phyloP scores from a whole-genome alignment of 2,797 vertebrate species.

The Fistularia tabacaria region DNA sequence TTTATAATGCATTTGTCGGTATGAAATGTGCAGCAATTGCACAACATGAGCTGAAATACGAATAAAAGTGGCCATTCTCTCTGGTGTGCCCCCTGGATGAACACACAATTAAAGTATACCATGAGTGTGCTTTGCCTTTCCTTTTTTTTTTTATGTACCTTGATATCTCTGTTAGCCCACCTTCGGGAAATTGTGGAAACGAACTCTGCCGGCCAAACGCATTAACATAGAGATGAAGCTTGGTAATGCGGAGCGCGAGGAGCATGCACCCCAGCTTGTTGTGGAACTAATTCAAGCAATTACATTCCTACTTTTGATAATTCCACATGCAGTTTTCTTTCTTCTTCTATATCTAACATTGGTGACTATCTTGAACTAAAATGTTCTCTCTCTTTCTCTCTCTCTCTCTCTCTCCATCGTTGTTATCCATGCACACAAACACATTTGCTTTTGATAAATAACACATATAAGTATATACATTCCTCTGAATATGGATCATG shows the following conservation, averaged over 20 bases:
- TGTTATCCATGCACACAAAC: not conserved
- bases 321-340: slow-evolving; percentile 23
- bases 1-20: slow-evolving; percentile 4
- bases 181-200: slow-evolving; percentile 48
- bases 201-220: slow-evolving; percentile 34
- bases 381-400: slow-evolving; percentile 6
- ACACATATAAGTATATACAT: no score
- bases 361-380: slow-evolving; percentile 12
- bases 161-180: slow-evolving; percentile 46
- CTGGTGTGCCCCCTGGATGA: slow-evolving; percentile 15
- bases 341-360: slow-evolving; percentile 9
- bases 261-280: slow-evolving; percentile 35
- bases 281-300: slow-evolving; percentile 49
- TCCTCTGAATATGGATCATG: no score
- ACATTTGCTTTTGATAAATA: no score
- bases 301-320: slow-evolving; percentile 41
- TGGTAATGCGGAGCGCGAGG: slow-evolving; percentile 38
- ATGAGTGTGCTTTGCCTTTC: slow-evolving; percentile 1
- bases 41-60: slow-evolving; percentile 20
- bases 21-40: slow-evolving; percentile 18
- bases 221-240: slow-evolving; percentile 60
- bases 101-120: slow-evolving; percentile 37
- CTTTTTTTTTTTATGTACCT: slow-evolving; percentile 15
- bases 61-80: slow-evolving; percentile 20
- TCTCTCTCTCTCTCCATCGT: not conserved